phyloP scores from a whole-genome alignment of 2,113 vertebrate genomes.

The Chinchilla lanigera region DNA sequence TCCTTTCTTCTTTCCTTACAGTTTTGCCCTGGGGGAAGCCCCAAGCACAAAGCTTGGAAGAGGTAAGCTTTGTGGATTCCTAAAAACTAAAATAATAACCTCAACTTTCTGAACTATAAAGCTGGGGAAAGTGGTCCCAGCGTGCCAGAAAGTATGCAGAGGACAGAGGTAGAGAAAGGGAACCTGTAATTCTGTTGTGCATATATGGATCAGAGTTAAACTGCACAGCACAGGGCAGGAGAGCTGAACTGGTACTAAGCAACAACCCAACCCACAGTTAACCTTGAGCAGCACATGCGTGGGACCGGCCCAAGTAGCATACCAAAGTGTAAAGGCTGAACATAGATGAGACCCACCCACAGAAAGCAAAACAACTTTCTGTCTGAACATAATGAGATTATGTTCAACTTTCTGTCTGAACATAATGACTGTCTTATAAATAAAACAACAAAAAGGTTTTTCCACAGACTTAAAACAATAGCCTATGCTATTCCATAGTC shows the following conservation, averaged over 20 bases:
- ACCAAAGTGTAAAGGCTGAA: background rate
- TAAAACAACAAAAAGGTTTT: background rate
- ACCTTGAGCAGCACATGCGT: background rate
- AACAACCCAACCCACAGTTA: background rate
- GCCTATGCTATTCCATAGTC: background rate
- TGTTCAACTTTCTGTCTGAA: background rate
- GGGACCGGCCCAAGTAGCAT: background rate
- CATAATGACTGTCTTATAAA: background rate
- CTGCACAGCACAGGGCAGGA: background rate
- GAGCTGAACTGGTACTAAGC: background rate
- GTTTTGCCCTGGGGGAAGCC: background rate
- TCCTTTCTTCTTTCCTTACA: background rate
- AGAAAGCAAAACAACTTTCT: conserved; percentile 25
- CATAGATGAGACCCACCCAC: background rate
- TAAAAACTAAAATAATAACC: background rate
- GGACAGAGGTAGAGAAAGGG: background rate
- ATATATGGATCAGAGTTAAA: background rate
- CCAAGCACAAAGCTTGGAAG: background rate
- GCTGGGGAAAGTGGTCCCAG: background rate
- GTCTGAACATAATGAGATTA: background rate
- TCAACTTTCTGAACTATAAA: background rate
- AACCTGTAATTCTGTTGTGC: background rate
- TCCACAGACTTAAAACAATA: conserved; percentile 19
- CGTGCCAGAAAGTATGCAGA: background rate
- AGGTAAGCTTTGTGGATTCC: no score